phyloP scores from a whole-genome alignment of 2,797 vertebrate genomes.

The Pipistrellus pygmaeus region DNA sequence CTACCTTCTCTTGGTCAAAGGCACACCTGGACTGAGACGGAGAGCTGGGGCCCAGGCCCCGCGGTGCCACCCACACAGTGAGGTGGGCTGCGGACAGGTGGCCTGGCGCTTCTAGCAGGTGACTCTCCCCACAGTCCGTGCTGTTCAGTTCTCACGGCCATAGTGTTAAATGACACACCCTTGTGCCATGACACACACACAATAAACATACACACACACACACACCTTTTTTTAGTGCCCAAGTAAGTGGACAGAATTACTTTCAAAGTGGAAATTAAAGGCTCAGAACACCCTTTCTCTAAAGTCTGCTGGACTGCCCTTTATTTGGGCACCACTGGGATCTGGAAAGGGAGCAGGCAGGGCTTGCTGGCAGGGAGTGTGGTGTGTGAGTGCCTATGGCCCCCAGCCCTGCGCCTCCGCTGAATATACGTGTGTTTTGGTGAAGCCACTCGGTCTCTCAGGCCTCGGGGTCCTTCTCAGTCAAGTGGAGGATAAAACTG shows the following conservation, averaged over 20 bases:
- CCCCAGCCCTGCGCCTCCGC: no score
- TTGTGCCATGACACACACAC: neutral
- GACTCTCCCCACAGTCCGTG: neutral
- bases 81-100: neutral
- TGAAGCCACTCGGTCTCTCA: neutral
- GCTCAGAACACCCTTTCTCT: neutral
- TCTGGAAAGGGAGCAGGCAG: neutral
- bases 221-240: neutral
- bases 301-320: neutral
- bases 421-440: rapidly evolving
- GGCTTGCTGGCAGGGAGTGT: neutral
- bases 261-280: neutral
- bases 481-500: no score
- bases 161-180: rapidly evolving
- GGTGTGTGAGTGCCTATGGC: no score
- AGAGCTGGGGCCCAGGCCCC: neutral
- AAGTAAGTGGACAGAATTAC: neutral
- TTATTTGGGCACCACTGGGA: neutral
- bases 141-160: neutral
- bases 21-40: neutral
- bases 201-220: neutral
- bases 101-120: neutral
- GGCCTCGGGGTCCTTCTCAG: neutral
- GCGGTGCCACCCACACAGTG: neutral
- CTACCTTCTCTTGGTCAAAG: neutral